Conservation (phyloP, 1,140 invertebrate species). For the Drosophila paulistorum region DNA sequence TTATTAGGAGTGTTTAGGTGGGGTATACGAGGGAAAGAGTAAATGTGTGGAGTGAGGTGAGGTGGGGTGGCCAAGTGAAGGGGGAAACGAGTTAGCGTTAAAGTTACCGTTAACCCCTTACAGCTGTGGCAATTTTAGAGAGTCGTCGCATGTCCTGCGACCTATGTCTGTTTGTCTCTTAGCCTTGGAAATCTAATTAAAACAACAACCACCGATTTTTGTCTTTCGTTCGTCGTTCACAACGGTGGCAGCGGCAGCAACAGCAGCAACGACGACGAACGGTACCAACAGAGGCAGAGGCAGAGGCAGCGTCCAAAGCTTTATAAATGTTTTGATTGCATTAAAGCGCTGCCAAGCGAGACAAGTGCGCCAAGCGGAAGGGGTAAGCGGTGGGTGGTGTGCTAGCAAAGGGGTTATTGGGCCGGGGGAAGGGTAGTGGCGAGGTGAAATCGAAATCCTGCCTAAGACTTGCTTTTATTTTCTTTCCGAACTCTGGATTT, state of each 20-base stretch:
- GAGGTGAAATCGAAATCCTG: slow-evolving; percentile 6
- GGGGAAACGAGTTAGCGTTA: slow-evolving; percentile 58
- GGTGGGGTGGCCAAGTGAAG: slow-evolving; percentile 3
- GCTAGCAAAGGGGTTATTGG: neutral
- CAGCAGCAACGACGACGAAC: neutral
- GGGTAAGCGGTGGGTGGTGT: neutral
- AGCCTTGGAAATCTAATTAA: slow-evolving; percentile 79
- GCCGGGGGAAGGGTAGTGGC: neutral
- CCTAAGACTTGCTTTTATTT: neutral
- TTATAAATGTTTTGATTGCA: slow-evolving; percentile 81
- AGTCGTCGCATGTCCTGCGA: slow-evolving; percentile 53
- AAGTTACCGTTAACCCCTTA: slow-evolving; percentile 69
- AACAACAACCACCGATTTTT: slow-evolving; percentile 81
- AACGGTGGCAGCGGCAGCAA: neutral
- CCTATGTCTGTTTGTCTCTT: slow-evolving; percentile 24
- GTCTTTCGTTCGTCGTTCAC: slow-evolving; percentile 59
- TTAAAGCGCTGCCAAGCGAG: slow-evolving; percentile 77
- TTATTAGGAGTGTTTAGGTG: neutral
- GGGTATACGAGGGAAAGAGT: neutral
- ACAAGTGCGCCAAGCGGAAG: slow-evolving; percentile 18
- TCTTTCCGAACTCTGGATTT: slow-evolving; percentile 33
- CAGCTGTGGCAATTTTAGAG: slow-evolving; percentile 79
- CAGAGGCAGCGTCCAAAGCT: slow-evolving; percentile 59
- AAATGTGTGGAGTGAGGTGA: neutral
- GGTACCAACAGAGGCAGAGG: neutral